A percentile compares a stretch with the other conserved stretches of the same genome.
These are phyloP conservation scores for Diplogasteroides magnus DNA, from an alignment of 1,140 invertebrate species.

Conservation along the genomic window DNA sequence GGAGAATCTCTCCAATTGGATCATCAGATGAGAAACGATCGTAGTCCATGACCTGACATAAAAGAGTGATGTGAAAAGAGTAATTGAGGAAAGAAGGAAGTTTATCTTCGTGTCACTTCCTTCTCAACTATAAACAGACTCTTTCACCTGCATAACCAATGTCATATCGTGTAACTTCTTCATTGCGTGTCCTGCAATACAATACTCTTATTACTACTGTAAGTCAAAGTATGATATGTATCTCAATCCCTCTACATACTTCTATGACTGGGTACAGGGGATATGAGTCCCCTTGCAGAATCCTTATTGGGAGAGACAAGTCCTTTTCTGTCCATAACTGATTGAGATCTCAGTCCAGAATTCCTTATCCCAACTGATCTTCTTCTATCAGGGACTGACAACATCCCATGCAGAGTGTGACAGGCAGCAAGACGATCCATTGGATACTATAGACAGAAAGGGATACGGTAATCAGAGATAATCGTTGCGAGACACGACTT, in stretches of 20 bases:
- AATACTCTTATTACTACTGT: neutral
- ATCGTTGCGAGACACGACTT: too few species aligned
- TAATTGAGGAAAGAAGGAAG: neutral
- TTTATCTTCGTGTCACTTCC: neutral
- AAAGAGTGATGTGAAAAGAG: neutral
- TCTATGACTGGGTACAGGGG: slow-evolving; percentile 34
- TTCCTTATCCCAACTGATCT: slow-evolving; percentile 19
- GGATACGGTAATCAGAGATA: too few species aligned
- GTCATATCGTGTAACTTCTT: slow-evolving; percentile 85
- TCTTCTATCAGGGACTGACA: slow-evolving; percentile 33
- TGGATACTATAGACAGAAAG: too few species aligned
- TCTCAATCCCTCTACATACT: slow-evolving; percentile 32
- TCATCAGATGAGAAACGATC: slow-evolving; percentile 89
- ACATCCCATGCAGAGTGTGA: slow-evolving; percentile 46
- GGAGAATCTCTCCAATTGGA: slow-evolving; percentile 88
- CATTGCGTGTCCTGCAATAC: slow-evolving; percentile 75
- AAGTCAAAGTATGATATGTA: slow-evolving; percentile 8
- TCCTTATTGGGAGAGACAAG: slow-evolving; percentile 39
- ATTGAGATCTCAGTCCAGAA: slow-evolving; percentile 45
- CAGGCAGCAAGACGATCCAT: slow-evolving; percentile 49
- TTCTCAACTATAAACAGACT: neutral
- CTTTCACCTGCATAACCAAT: slow-evolving; percentile 76
- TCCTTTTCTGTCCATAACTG: slow-evolving; percentile 43
- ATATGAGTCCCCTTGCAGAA: slow-evolving; percentile 39
- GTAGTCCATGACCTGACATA: slow-evolving; percentile 70